Conservation (phyloP, 2,888 invertebrate species). For the Antheraea yamamai region DNA sequence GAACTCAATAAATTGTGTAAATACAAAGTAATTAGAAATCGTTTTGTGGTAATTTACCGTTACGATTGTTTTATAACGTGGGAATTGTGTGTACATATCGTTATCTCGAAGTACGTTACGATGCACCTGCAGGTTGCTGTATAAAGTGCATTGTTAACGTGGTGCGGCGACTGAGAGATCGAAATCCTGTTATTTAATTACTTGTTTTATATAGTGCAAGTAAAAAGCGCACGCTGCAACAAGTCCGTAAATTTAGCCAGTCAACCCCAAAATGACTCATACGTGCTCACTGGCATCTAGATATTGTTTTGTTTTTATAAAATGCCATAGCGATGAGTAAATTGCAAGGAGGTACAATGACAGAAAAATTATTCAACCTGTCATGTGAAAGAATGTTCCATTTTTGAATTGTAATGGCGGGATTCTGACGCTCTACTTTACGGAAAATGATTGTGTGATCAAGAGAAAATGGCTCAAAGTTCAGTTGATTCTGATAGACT, state of each 20-base stretch:
- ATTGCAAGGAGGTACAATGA: conserved; percentile 37
- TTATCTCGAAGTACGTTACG: conserved; percentile 61
- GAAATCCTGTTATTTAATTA: conserved; percentile 58
- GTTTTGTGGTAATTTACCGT: conserved; percentile 68
- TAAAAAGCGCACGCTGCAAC: conserved; percentile 55
- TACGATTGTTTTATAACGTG: conserved; percentile 58
- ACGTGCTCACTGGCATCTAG: conserved; percentile 59
- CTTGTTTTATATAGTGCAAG: conserved; percentile 55
- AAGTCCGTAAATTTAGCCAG: conserved; percentile 45
- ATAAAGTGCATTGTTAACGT: conserved; percentile 55
- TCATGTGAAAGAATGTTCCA: conserved; percentile 33
- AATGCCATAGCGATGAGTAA: conserved; percentile 70
- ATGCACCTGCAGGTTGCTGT: conserved; percentile 73
- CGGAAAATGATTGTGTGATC: conserved; percentile 28
- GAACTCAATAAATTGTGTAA: conserved; percentile 56
- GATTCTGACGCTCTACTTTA: conserved; percentile 26
- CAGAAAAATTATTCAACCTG: conserved; percentile 38
- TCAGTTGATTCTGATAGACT: conserved; percentile 77
- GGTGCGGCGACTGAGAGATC: conserved; percentile 48
- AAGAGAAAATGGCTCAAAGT: conserved; percentile 66
- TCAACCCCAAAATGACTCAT: conserved; percentile 76
- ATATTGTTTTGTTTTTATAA: conserved; percentile 74
- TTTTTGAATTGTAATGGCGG: conserved; percentile 33
- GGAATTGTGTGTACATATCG: conserved; percentile 61
- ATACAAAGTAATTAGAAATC: conserved; percentile 46